Base-by-base conservation (phyloP, 2,797 vertebrate species). In the Pygocentrus nattereri region DNA sequence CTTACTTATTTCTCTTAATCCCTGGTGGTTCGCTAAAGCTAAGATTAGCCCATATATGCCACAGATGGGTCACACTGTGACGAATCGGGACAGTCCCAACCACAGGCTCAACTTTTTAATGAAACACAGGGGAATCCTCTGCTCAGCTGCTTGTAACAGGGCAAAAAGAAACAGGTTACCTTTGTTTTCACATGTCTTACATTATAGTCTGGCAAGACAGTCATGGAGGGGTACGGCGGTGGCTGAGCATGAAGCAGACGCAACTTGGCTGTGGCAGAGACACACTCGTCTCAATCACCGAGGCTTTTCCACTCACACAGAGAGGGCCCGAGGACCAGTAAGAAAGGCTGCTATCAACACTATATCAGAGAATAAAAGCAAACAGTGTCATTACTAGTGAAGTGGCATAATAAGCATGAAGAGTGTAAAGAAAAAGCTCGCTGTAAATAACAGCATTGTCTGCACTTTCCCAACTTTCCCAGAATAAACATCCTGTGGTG, bases 1-100 rank as follows among this genome's bases (percentile, higher is more conserved):
- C 73, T 74, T 79, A 65, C 81, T 79, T 77, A 59, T 81, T 79
- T 65, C 87, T 86, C 88, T 89, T 93, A 92, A 93, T 92, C 90
- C 70, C 83, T 86, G 74, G 84, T 84, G 68, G 87, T 65, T 85
- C 84, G 76, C 91, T 88, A 92, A 93, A 93, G 88, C 89, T 90
- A 92, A 92, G 91, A 93, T 94, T 91, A 93, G 92, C 91, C 91
- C 91, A 92, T 88, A 85, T 78, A 83, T 62, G 91, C 87, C 90
- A 80, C 81, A 85, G 84, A 87, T 59, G 75, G 86, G 85, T 82
- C 78, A 89, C 81, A 85, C 83, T 16, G 62, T 68, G 23, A 71
- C 30, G 47, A 82, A 83, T 61, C 67, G 67, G 80, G 74, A 72
- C 79, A 11, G 64, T 71, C 61, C 38, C 58, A 54, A 58, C 76